Evolutionary conservation across 2,888 invertebrate species (phyloP).

Genomic region (Odontothrips loti): DNA sequence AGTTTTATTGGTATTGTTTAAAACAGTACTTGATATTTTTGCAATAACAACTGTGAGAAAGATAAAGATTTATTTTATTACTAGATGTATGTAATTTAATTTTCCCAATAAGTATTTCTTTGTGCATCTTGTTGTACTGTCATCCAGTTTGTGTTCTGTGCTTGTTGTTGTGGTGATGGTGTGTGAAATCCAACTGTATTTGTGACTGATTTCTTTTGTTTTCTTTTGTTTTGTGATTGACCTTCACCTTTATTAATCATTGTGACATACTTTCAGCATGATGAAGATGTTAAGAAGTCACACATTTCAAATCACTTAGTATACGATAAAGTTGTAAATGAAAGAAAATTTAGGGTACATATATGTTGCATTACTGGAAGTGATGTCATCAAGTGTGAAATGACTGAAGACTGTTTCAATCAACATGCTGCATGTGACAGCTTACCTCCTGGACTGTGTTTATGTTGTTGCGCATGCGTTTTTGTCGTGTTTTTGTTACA

Average conservation of each 20-base stretch:
- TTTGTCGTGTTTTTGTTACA: constrained; percentile 21
- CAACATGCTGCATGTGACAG: background rate
- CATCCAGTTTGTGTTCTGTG: background rate
- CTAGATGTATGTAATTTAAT: background rate
- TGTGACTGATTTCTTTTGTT: background rate
- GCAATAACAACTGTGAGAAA: too few species aligned
- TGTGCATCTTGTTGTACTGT: background rate
- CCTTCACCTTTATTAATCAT: background rate
- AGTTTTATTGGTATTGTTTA: background rate
- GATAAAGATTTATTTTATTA: background rate
- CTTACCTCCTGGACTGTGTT: background rate
- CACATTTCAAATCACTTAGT: too few species aligned
- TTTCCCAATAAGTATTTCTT: background rate
- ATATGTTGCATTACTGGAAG: too few species aligned
- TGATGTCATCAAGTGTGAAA: too few species aligned
- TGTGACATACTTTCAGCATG: background rate
- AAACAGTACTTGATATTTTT: background rate
- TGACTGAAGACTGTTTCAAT: too few species aligned
- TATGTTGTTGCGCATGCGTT: constrained; percentile 21
- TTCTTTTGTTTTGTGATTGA: background rate
- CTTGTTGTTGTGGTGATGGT: constrained; percentile 7
- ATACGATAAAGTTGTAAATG: too few species aligned
- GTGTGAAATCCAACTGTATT: background rate
- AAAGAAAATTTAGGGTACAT: too few species aligned
- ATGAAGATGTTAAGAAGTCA: too few species aligned